These are phyloP conservation scores for Sphenodon punctatus DNA, from an alignment of 2,797 vertebrate genomes.

Conservation along the genomic window DNA sequence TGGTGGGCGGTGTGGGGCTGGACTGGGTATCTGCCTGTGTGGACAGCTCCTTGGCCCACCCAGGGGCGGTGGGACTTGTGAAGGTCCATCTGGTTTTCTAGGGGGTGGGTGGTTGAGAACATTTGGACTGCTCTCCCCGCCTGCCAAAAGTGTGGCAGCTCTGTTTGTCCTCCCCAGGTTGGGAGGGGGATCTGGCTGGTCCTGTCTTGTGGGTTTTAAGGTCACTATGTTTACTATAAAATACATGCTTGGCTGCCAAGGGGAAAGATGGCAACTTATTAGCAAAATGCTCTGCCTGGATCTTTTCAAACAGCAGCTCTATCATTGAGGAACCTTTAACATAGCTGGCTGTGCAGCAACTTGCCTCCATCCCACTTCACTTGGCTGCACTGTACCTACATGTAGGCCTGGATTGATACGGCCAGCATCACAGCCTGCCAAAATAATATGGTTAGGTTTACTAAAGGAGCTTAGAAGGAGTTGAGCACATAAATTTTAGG, in stretches of 20 bases:
- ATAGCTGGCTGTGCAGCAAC: background rate
- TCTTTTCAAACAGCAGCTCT: background rate
- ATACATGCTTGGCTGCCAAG: background rate
- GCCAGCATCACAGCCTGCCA: conserved; percentile 2
- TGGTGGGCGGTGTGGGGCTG: too few species aligned
- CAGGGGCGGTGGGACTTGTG: too few species aligned
- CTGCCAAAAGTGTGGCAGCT: too few species aligned
- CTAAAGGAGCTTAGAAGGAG: conserved; percentile 9
- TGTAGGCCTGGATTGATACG: background rate
- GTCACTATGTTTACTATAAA: background rate
- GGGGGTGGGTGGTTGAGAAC: too few species aligned
- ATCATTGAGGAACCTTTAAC: background rate
- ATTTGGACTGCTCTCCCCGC: too few species aligned
- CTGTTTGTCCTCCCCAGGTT: too few species aligned
- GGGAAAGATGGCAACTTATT: background rate
- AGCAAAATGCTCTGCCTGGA: background rate
- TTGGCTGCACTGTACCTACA: background rate
- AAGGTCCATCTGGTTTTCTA: too few species aligned
- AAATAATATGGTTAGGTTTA: conserved; percentile 16
- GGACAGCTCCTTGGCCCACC: too few species aligned
- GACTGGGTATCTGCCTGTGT: too few species aligned
- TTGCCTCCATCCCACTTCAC: background rate
- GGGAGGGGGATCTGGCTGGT: too few species aligned
- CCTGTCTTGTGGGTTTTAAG: too few species aligned
- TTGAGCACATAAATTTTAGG: fast-evolving